phyloP scores from a whole-genome alignment of 2,888 invertebrate genomes.

The Brachyopa scutellaris region DNA sequence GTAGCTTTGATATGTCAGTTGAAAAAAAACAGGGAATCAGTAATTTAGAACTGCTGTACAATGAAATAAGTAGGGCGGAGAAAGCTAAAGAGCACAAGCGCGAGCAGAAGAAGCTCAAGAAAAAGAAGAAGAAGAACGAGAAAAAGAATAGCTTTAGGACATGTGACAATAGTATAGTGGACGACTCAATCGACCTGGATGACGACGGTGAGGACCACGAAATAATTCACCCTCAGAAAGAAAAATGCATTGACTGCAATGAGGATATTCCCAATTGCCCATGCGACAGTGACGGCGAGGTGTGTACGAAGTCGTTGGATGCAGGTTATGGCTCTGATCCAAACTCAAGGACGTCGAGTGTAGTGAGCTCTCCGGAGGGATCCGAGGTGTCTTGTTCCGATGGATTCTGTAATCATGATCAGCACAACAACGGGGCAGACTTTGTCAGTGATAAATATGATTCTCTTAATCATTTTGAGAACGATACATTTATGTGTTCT shows the following conservation, averaged over 20 bases:
- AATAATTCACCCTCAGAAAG: slow-evolving; percentile 57
- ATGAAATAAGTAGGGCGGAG: slow-evolving; percentile 94
- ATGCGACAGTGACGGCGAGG: slow-evolving; percentile 83
- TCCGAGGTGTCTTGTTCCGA: slow-evolving; percentile 95
- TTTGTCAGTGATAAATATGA: slow-evolving; percentile 70
- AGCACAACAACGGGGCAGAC: slow-evolving; percentile 65
- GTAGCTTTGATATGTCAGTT: slow-evolving; percentile 94
- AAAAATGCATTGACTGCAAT: slow-evolving; percentile 76
- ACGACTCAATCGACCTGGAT: slow-evolving; percentile 78
- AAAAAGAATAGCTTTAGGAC: slow-evolving; percentile 81
- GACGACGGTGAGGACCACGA: slow-evolving; percentile 74
- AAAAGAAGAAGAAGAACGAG: slow-evolving; percentile 87
- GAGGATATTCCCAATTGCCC: slow-evolving; percentile 80
- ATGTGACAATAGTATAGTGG: slow-evolving; percentile 73
- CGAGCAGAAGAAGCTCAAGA: slow-evolving; percentile 92
- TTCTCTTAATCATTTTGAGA: slow-evolving; percentile 56
- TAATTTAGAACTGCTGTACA: slow-evolving; percentile 93
- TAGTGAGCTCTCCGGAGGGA: slow-evolving; percentile 93
- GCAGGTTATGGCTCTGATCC: slow-evolving; percentile 93
- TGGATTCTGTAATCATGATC: slow-evolving; percentile 91
- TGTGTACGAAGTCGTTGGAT: slow-evolving; percentile 86
- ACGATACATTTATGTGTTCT: slow-evolving; percentile 62
- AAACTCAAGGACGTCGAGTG: slow-evolving; percentile 87
- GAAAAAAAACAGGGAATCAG: slow-evolving; percentile 94
- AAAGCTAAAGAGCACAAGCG: slow-evolving; percentile 91